Percentiles rank a stretch among this genome's conserved stretches.
These are phyloP conservation scores for Apoda limacodes DNA, from an alignment of 2,888 invertebrate genomes.

Conservation along the genomic window DNA sequence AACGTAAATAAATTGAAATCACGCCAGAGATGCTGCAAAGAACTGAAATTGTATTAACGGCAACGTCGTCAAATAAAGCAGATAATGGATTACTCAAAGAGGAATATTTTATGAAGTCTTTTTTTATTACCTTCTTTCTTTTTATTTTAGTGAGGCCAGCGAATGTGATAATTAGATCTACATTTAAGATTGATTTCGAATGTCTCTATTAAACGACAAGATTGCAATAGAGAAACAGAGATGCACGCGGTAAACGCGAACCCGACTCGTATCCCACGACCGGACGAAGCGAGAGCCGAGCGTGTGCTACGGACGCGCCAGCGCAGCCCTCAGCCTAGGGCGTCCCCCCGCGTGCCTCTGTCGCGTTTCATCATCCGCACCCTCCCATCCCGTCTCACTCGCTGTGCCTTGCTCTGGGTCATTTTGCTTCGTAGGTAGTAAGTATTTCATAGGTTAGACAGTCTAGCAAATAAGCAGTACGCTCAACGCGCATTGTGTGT, in stretches of 20 bases:
- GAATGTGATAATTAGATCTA: slow-evolving; percentile 20
- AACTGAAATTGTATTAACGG: no score
- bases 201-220: background rate
- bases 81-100: no score
- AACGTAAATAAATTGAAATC: no score
- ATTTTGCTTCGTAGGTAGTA: slow-evolving; percentile 46
- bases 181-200: background rate
- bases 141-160: slow-evolving; percentile 17
- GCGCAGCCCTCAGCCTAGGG: slow-evolving; percentile 58
- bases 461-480: background rate
- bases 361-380: no score
- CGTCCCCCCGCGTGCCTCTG: slow-evolving; percentile 40
- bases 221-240: slow-evolving; percentile 23
- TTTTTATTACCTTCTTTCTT: no score
- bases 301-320: slow-evolving; percentile 32
- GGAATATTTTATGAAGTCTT: no score
- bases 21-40: no score
- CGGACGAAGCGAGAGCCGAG: slow-evolving; percentile 22
- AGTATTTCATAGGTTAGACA: no score
- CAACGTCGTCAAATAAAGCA: no score
- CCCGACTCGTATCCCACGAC: slow-evolving; percentile 30
- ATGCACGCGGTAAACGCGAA: slow-evolving; percentile 42
- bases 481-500: slow-evolving; percentile 13
- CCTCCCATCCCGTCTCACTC: slow-evolving; percentile 22
- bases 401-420: slow-evolving; percentile 36